Conservation (phyloP, 2,113 vertebrate species). For the Puntigrus tetrazona region DNA sequence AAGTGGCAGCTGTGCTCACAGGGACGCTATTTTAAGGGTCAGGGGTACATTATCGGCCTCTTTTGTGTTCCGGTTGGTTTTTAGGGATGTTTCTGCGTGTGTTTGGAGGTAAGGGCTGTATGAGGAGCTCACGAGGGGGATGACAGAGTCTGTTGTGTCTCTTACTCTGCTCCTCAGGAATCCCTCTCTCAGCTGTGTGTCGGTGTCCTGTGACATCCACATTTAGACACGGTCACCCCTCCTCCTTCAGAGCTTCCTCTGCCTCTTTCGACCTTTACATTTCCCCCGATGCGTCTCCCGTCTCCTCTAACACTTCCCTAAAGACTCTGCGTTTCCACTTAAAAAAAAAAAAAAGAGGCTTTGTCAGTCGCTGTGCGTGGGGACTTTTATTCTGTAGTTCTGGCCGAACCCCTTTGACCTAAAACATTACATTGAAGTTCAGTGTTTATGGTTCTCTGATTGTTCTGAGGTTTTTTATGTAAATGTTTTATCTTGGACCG, state of each 20-base stretch:
- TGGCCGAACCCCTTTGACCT: too few species aligned
- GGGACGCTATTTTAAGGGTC: slow-evolving; percentile 22
- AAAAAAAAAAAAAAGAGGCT: too few species aligned
- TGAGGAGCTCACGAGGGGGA: not conserved
- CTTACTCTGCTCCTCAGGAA: slow-evolving; percentile 31
- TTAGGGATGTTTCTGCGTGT: not conserved
- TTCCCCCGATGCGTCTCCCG: not conserved
- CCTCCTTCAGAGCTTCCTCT: slow-evolving; percentile 10
- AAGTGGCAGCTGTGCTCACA: slow-evolving; percentile 20
- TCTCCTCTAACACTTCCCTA: not conserved
- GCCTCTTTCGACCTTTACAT: slow-evolving; percentile 46
- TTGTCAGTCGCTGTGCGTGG: too few species aligned
- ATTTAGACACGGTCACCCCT: slow-evolving; percentile 49
- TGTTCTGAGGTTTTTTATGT: too few species aligned
- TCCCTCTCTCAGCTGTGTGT: slow-evolving; percentile 54
- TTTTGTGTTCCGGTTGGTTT: not conserved
- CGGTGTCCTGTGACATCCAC: slow-evolving; percentile 44
- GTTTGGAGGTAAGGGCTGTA: not conserved
- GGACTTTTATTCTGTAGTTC: too few species aligned
- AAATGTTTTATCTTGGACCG: too few species aligned
- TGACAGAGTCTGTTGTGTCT: slow-evolving; percentile 25
- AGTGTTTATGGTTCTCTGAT: too few species aligned
- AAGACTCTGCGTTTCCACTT: too few species aligned
- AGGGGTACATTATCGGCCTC: not conserved
- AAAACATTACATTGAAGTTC: too few species aligned